Percentiles rank a stretch among this genome's conserved stretches.
Conservation (phyloP, 1,140 invertebrate species). For the Parapsyche elsis region DNA sequence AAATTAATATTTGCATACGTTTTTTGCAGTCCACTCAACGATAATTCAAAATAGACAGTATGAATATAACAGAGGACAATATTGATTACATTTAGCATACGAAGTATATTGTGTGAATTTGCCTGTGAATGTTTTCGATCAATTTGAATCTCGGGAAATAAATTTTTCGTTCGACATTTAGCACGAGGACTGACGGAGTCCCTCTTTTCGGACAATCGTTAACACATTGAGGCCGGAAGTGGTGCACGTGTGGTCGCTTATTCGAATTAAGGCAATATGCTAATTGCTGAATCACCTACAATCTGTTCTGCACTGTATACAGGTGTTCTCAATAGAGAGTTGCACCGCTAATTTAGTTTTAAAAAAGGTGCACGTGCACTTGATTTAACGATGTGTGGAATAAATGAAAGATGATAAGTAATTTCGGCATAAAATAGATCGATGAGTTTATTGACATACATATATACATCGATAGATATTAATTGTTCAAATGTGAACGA, state of each 20-base stretch:
- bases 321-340: conserved; percentile 29
- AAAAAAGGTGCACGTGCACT: too few relatives aligned
- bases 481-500: too few relatives aligned
- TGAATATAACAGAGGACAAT: background rate
- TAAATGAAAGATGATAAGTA: too few relatives aligned
- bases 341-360: background rate
- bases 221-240: conserved; percentile 24
- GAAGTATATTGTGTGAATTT: too few relatives aligned
- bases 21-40: too few relatives aligned
- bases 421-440: too few relatives aligned
- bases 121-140: background rate
- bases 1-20: background rate
- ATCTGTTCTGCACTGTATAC: conserved; percentile 30
- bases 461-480: too few relatives aligned
- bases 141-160: background rate
- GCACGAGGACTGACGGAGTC: background rate
- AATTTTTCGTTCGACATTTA: background rate
- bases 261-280: conserved; percentile 49
- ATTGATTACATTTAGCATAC: background rate
- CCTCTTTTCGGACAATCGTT: conserved; percentile 12
- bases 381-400: too few relatives aligned
- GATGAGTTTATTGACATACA: too few relatives aligned
- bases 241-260: conserved; percentile 48
- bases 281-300: conserved; percentile 53
- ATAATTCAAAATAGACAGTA: background rate